phyloP scores from a whole-genome alignment of 2,113 vertebrate species.

The Hyperopisus bebe region DNA sequence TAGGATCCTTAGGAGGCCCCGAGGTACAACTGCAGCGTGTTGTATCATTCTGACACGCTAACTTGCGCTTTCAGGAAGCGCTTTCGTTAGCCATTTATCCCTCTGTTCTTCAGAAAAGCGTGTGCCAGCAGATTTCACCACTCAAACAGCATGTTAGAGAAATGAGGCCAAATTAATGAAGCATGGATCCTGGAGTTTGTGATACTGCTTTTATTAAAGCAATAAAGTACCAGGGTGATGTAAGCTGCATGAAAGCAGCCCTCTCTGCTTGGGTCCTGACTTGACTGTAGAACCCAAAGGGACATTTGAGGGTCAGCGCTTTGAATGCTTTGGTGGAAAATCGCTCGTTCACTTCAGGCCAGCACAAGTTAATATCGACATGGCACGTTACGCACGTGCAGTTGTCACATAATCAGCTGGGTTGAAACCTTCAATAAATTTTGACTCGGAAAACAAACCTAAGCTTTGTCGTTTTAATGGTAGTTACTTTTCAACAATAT shows the following conservation, averaged over 20 bases:
- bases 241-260: neutral
- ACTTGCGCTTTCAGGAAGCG: neutral
- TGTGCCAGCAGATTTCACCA: neutral
- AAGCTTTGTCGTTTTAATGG: neutral
- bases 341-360: neutral
- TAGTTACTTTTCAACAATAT: neutral
- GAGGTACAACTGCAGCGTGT: neutral
- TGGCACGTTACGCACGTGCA: neutral
- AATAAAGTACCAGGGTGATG: neutral
- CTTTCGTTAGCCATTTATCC: neutral
- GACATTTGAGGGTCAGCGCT: neutral
- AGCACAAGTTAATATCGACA: neutral
- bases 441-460: neutral
- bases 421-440: neutral
- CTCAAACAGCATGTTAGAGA: neutral
- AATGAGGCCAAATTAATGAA: neutral
- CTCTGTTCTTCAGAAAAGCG: neutral
- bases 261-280: neutral
- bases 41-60: neutral
- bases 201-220: neutral
- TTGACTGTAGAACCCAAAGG: neutral
- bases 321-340: neutral
- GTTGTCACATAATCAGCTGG: neutral
- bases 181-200: neutral
- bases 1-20: neutral